These are phyloP conservation scores for Bungarus multicinctus DNA, from an alignment of 2,113 vertebrate genomes.

Conservation along the genomic window DNA sequence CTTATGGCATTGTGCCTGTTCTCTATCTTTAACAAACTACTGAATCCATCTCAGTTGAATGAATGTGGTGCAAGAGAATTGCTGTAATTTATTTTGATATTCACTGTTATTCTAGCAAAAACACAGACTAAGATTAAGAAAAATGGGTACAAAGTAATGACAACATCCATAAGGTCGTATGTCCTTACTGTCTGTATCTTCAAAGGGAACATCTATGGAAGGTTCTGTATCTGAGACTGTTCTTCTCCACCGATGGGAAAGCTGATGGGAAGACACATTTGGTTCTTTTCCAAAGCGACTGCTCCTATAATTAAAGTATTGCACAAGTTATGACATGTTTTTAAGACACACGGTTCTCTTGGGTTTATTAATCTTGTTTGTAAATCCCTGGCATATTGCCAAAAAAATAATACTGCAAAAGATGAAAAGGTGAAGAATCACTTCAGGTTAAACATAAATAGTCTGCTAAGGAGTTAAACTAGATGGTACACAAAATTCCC, in stretches of 20 bases:
- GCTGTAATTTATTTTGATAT: background rate
- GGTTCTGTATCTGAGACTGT: slow-evolving; percentile 80
- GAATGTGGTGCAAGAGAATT: background rate
- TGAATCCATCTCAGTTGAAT: background rate
- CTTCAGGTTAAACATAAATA: background rate
- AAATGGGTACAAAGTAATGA: background rate
- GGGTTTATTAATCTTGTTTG: background rate
- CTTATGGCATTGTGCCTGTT: background rate
- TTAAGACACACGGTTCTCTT: background rate
- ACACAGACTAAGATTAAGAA: background rate
- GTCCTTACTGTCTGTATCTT: slow-evolving; percentile 78
- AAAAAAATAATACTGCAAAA: background rate
- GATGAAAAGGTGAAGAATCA: background rate
- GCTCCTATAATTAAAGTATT: slow-evolving; percentile 60
- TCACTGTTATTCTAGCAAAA: background rate
- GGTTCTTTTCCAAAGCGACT: slow-evolving; percentile 70
- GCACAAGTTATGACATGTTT: background rate
- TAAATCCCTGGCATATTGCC: background rate
- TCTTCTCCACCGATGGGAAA: slow-evolving; percentile 72
- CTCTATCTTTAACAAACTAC: background rate
- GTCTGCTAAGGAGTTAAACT: background rate
- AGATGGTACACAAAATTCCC: background rate
- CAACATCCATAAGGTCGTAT: background rate
- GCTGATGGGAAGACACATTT: slow-evolving; percentile 62
- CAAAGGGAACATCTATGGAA: slow-evolving; percentile 64